Percentiles rank a stretch among this genome's conserved stretches.
Conservation (phyloP, 2,113 vertebrate genomes). For the Piprites chloris region DNA sequence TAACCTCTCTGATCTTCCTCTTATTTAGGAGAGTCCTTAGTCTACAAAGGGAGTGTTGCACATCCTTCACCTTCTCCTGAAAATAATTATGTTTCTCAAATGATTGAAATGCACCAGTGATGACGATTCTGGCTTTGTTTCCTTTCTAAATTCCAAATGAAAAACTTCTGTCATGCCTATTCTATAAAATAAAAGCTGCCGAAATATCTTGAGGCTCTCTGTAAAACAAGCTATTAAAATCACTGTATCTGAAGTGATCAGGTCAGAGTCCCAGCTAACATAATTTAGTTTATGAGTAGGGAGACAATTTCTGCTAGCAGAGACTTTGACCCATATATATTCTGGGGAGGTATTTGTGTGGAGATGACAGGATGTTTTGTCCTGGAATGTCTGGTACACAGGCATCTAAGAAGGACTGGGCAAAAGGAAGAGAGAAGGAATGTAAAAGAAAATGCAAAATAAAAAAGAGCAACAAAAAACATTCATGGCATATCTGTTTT, state of each 20-base stretch:
- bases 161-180: not conserved
- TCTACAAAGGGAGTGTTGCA: not conserved
- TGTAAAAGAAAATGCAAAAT: conserved; percentile 43
- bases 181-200: not conserved
- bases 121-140: not conserved
- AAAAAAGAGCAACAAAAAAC: conserved; percentile 42
- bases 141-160: not conserved
- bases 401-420: conserved; percentile 22
- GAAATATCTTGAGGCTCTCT: not conserved
- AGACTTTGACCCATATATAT: not conserved
- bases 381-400: conserved; percentile 51
- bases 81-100: not conserved
- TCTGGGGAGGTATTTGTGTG: not conserved
- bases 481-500: conserved; percentile 44
- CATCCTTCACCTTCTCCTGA: not conserved
- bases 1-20: not conserved
- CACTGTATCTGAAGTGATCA: not conserved
- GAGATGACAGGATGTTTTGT: conserved; percentile 19
- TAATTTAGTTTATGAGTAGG: not conserved
- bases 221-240: not conserved
- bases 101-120: not conserved
- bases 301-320: not conserved
- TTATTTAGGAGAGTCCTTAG: not conserved
- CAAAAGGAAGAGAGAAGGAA: conserved; percentile 35
- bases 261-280: not conserved